Base-by-base conservation (phyloP, 2,888 invertebrate species). In the Euclidia mi region DNA sequence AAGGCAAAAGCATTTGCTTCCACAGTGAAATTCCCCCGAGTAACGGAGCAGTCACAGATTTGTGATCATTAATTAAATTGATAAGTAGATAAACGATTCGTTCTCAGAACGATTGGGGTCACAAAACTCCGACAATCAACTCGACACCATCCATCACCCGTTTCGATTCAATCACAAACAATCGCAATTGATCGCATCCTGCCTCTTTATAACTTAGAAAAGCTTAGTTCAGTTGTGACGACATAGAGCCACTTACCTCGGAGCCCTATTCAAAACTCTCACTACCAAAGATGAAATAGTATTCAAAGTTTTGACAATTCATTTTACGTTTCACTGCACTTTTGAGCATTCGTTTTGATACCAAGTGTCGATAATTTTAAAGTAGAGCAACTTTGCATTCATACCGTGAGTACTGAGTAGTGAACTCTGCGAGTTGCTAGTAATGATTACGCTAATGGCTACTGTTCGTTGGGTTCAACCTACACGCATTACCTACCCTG, bases 401-500 rank as follows among this genome's bases (percentile, higher is more conserved):
- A 7, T 25, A 25, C 20, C 20, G 3, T 2, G 4, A 3, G n/a
- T n/a, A n/a, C n/a, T n/a, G n/a, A n/a, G 20, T 25, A 25, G 20
- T 25, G 7, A 2, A 25, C 56, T 47, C 70, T 69, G 70, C 61
- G 71, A 69, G 59, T 59, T 25, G 7, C 20, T 25, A 56, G 53
- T 50, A 71, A 59, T 50, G 49, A 63, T 71, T 56, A 69, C 60
- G 65, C 61, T 82, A 82, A 56, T 76, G 62, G 65, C 82, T 81
- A 85, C 74, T 71, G 72, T 88, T 89, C 89, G 87, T 88, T 89
- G 89, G 88, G 88, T 77, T 89, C 85, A 84, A 83, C 84, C 84
- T 86, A 82, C 83, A 86, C 82, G 85, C 82, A 78, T 80, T 73
- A 86, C 87, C 89, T 90, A 91, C 89, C 91, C 91, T 91, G 90